Percentiles rank a stretch among this genome's conserved stretches.
Conservation (phyloP, 2,888 invertebrate genomes). For the Ernsta delagoae region DNA sequence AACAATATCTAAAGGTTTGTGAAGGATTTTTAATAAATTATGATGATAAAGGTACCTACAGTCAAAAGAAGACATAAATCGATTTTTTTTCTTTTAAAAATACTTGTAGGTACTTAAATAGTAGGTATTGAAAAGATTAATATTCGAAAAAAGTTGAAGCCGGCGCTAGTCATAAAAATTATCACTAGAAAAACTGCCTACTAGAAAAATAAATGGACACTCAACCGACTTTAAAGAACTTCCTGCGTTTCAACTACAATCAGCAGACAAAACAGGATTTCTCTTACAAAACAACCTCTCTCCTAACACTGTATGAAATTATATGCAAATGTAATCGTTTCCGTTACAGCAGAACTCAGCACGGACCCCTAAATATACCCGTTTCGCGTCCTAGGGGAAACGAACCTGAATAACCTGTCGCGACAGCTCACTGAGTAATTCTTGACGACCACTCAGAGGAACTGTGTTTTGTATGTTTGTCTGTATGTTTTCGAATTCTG, state of each 20-base stretch:
- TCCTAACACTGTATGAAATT: slow-evolving; percentile 15
- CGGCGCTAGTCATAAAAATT: too few relatives aligned
- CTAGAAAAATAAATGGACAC: too few relatives aligned
- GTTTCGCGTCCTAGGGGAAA: slow-evolving; percentile 63
- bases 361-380: slow-evolving; percentile 54
- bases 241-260: not conserved
- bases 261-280: not conserved
- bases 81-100: too few relatives aligned
- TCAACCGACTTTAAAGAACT: not conserved
- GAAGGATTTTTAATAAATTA: too few relatives aligned
- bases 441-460: slow-evolving; percentile 47
- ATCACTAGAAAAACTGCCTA: too few relatives aligned
- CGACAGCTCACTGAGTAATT: slow-evolving; percentile 59
- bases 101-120: too few relatives aligned
- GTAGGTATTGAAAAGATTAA: too few relatives aligned
- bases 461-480: slow-evolving; percentile 20
- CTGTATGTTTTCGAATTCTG: slow-evolving; percentile 37
- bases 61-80: too few relatives aligned
- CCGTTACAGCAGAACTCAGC: slow-evolving; percentile 37
- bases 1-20: too few relatives aligned
- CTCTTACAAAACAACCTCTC: not conserved
- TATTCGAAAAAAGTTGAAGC: too few relatives aligned
- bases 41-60: too few relatives aligned
- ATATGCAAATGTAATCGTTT: slow-evolving; percentile 33
- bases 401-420: slow-evolving; percentile 65